A percentile compares a stretch with the other conserved stretches of the same genome.
Evolutionary conservation across 2,797 vertebrate species (phyloP).

Genomic region (Sebastes itinus): DNA sequence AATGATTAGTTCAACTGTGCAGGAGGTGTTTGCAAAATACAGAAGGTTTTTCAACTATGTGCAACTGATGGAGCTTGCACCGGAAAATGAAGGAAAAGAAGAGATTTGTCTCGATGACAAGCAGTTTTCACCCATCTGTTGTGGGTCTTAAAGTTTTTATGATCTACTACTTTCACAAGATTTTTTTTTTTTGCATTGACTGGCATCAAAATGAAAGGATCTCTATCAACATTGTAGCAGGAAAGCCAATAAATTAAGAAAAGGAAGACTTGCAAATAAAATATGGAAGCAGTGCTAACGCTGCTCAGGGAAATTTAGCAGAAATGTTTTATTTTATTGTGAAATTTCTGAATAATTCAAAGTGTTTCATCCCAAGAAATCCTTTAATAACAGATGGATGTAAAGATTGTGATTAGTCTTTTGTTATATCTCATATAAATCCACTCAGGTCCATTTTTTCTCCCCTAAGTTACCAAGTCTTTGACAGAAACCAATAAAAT

Average conservation of each 20-base stretch:
- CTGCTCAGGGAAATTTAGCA: background rate
- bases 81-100: background rate
- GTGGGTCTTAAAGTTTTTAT: background rate
- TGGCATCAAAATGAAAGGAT: background rate
- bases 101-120: background rate
- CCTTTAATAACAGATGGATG: background rate
- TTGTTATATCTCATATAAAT: background rate
- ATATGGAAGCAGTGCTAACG: background rate
- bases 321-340: background rate
- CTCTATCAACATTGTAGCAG: background rate
- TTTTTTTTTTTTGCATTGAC: background rate
- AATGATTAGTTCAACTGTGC: constrained; percentile 38
- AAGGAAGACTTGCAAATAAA: background rate
- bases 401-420: background rate
- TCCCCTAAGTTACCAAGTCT: background rate
- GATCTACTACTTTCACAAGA: background rate
- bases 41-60: background rate
- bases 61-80: background rate
- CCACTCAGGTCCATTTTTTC: background rate
- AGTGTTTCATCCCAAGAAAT: background rate
- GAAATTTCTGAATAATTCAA: background rate
- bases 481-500: constrained; percentile 15
- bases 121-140: background rate
- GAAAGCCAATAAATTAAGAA: background rate
- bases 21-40: constrained; percentile 40